Conservation (phyloP, 1,140 invertebrate species). For the Zaprionus lachaisei region DNA sequence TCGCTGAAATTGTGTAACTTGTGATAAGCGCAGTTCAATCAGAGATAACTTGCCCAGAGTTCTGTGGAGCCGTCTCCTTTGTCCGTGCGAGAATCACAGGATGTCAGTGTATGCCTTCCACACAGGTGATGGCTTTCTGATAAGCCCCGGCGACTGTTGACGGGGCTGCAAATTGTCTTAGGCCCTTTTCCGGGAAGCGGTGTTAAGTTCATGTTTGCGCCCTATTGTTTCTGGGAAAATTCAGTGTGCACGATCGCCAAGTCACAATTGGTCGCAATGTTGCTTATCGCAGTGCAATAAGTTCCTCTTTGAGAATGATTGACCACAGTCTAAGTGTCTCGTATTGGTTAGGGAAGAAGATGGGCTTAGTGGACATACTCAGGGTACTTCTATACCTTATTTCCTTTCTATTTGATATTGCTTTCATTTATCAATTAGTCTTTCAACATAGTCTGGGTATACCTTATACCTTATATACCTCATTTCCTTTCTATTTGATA, state of each 20-base stretch:
- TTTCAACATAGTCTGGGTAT: background rate
- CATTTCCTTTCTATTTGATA: background rate
- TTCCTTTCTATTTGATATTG: background rate
- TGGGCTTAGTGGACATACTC: background rate
- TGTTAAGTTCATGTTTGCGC: constrained; percentile 73
- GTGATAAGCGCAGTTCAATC: constrained; percentile 74
- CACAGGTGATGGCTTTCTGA: constrained; percentile 49
- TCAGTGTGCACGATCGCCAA: constrained; percentile 11
- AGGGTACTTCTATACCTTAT: background rate
- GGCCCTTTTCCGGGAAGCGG: constrained; percentile 74
- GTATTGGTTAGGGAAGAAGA: background rate
- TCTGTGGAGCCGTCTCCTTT: constrained; percentile 48
- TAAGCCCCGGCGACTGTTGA: constrained; percentile 28
- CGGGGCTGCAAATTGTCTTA: constrained; percentile 54
- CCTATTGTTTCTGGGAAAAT: constrained; percentile 76
- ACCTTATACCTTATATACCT: background rate
- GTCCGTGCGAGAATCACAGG: constrained; percentile 51
- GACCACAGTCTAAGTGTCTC: background rate
- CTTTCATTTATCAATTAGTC: background rate
- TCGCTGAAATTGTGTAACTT: constrained; percentile 54
- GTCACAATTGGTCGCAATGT: constrained; percentile 5
- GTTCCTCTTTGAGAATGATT: constrained; percentile 18
- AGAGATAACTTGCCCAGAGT: constrained; percentile 55
- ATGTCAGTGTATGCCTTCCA: constrained; percentile 58
- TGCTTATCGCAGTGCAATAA: constrained; percentile 19